Evolutionary conservation across 2,797 vertebrate genomes (phyloP).

Genomic region (Heliangelus exortis): DNA sequence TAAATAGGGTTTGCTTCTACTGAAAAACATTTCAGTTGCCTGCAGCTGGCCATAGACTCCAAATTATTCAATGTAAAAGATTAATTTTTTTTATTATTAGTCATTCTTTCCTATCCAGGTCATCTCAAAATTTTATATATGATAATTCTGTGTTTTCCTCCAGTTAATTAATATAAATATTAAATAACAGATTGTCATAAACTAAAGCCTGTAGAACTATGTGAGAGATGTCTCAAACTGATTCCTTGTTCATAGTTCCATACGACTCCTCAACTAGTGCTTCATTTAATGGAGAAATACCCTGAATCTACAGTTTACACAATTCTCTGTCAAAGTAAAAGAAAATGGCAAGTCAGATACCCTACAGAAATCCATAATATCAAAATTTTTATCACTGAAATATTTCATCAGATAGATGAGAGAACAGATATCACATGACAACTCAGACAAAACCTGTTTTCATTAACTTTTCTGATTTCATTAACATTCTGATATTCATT

Average conservation of each 20-base stretch:
- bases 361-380: neutral
- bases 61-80: neutral
- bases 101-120: neutral
- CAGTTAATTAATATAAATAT: neutral
- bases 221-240: neutral
- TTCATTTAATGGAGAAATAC: neutral
- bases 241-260: neutral
- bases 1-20: neutral
- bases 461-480: neutral
- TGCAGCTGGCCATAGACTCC: neutral
- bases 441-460: neutral
- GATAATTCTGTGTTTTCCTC: neutral
- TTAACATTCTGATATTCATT: neutral
- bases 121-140: neutral
- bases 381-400: neutral
- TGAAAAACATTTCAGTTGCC: neutral
- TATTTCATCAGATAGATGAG: neutral
- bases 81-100: neutral
- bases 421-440: neutral
- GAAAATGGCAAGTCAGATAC: neutral
- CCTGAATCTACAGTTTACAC: neutral
- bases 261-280: neutral
- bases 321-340: neutral
- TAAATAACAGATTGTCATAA: neutral
- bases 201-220: neutral